Conservation (phyloP, 2,888 invertebrate species). For the Drosophila setosimentum region DNA sequence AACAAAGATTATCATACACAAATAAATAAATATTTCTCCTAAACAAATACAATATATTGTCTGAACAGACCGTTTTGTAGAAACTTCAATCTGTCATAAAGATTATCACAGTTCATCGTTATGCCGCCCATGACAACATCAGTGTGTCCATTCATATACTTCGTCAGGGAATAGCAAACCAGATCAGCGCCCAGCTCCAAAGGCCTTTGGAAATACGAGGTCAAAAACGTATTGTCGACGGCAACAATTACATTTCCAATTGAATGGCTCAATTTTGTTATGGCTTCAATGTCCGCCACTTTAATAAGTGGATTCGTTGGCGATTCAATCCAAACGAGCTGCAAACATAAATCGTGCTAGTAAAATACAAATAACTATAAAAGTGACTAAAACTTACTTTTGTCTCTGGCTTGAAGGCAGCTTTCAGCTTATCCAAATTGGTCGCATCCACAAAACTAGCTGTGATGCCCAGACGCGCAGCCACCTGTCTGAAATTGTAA, state of each 20-base stretch:
- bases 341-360: background rate
- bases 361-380: background rate
- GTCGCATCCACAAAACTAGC: slow-evolving; percentile 92
- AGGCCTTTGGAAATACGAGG: slow-evolving; percentile 96
- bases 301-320: slow-evolving; percentile 98
- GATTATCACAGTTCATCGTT: slow-evolving; percentile 89
- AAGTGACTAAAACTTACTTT: slow-evolving; percentile 88
- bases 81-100: slow-evolving; percentile 91
- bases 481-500: slow-evolving; percentile 87
- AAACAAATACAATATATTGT: slow-evolving; percentile 50
- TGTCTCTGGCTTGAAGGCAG: slow-evolving; percentile 92
- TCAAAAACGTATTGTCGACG: slow-evolving; percentile 97
- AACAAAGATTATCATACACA: background rate
- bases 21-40: background rate
- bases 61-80: slow-evolving; percentile 92
- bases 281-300: slow-evolving; percentile 93
- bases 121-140: slow-evolving; percentile 98
- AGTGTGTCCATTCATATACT: slow-evolving; percentile 99
- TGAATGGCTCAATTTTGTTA: slow-evolving; percentile 88
- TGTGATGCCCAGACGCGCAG: slow-evolving; percentile 89
- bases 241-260: slow-evolving; percentile 88
- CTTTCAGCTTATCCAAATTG: slow-evolving; percentile 88
- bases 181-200: slow-evolving; percentile 96
- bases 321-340: slow-evolving; percentile 97
- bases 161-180: slow-evolving; percentile 96